Conservation (phyloP, 2,888 invertebrate genomes). For the Nemapogon koenigi region DNA sequence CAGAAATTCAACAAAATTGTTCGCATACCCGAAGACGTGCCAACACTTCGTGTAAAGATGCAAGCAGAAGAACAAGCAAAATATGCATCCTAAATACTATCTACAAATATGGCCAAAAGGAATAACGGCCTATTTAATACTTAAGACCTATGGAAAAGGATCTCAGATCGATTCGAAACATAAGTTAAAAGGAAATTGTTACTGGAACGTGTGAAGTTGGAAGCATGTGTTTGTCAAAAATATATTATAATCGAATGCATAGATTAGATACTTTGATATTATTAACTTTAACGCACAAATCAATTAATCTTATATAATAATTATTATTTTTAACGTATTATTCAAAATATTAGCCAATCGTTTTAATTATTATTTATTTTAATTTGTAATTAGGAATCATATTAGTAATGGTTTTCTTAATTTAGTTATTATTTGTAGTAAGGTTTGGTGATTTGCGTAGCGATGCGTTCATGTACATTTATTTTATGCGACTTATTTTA, state of each 20-base stretch:
- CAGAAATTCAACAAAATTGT: constrained; percentile 87
- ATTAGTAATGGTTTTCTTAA: no score
- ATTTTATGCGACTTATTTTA: constrained; percentile 30
- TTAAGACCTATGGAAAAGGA: not conserved
- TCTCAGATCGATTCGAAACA: not conserved
- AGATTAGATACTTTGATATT: not conserved
- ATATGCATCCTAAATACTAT: constrained; percentile 1
- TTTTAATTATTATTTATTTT: not conserved
- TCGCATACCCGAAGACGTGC: constrained; percentile 85
- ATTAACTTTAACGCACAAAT: constrained; percentile 8
- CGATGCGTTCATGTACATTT: constrained; percentile 60
- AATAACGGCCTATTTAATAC: not conserved
- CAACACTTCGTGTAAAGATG: constrained; percentile 80
- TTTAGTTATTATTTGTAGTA: no score
- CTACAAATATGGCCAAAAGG: not conserved
- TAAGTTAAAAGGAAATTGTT: not conserved
- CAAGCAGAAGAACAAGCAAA: constrained; percentile 61
- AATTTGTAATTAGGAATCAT: not conserved
- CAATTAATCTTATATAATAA: not conserved
- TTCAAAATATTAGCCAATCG: not conserved
- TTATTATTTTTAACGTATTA: not conserved
- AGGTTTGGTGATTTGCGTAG: constrained; percentile 26
- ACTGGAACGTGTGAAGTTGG: no score
- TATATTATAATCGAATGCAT: no score
- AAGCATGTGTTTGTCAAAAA: no score